phyloP scores from a whole-genome alignment of 2,888 invertebrate species.

The Ashinkailepas kermadecensis region DNA sequence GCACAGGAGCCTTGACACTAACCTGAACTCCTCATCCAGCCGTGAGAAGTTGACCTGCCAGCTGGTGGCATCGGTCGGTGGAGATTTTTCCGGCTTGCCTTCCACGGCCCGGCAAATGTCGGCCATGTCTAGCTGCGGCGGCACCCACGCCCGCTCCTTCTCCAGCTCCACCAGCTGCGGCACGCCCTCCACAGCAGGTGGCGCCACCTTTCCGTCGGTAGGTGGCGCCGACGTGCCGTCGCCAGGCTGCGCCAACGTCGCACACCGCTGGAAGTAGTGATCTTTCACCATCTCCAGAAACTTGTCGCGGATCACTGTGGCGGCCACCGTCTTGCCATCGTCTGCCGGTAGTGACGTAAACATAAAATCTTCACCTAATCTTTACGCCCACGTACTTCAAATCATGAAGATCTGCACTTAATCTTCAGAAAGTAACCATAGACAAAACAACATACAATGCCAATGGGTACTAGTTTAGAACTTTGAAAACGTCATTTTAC shows the following conservation, averaged over 20 bases:
- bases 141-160: background rate
- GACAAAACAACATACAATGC: too few species aligned
- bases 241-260: background rate
- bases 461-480: too few species aligned
- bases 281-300: too few species aligned
- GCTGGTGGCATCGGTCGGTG: background rate
- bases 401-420: too few species aligned
- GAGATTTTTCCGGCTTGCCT: background rate
- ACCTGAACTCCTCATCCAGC: slow-evolving; percentile 15
- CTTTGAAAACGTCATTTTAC: too few species aligned
- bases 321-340: too few species aligned
- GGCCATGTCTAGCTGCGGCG: slow-evolving; percentile 7
- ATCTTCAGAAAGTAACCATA: too few species aligned
- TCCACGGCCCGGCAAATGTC: background rate
- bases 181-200: background rate
- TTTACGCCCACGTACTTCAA: too few species aligned
- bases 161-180: slow-evolving; percentile 3
- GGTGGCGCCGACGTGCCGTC: too few species aligned
- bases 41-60: slow-evolving; percentile 14
- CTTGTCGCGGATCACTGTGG: too few species aligned
- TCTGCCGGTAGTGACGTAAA: too few species aligned
- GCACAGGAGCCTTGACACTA: background rate
- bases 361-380: too few species aligned
- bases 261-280: background rate
- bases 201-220: background rate